Conservation (phyloP, 2,888 invertebrate species). For the Gymnosoma rotundatum region DNA sequence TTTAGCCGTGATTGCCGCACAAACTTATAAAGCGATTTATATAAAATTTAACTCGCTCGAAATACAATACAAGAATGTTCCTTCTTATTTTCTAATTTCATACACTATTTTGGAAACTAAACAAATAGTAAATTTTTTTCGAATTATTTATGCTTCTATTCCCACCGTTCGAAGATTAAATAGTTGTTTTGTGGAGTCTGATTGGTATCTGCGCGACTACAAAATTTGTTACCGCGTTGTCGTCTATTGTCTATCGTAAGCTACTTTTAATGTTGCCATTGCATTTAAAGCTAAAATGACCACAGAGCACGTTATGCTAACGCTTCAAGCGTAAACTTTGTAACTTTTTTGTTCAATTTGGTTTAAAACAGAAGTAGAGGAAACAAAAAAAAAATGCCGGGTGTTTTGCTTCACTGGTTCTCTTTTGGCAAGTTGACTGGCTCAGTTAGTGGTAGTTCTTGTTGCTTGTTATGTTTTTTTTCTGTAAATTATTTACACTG, state of each 20-base stretch:
- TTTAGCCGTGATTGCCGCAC: too few relatives aligned
- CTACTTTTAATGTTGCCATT: conserved; percentile 43
- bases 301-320: conserved; percentile 66
- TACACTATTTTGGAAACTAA: too few relatives aligned
- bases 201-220: conserved; percentile 18
- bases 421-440: conserved; percentile 29
- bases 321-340: conserved; percentile 67
- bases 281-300: conserved; percentile 62
- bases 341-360: conserved; percentile 33
- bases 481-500: conserved; percentile 31
- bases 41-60: too few relatives aligned
- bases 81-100: too few relatives aligned
- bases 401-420: conserved; percentile 64
- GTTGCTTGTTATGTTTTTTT: conserved; percentile 7
- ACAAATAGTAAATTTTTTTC: too few relatives aligned
- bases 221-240: conserved; percentile 36
- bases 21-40: too few relatives aligned
- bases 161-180: conserved; percentile 26
- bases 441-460: conserved; percentile 31
- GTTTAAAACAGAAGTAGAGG: not conserved
- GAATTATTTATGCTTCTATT: not conserved
- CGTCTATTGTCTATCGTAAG: conserved; percentile 31
- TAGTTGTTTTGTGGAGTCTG: conserved; percentile 45
- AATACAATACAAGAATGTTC: too few relatives aligned
- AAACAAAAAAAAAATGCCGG: conserved; percentile 31